A percentile compares a stretch with the other conserved stretches of the same genome.
Conservation (phyloP, 2,113 vertebrate genomes). For the Garra rufa region DNA sequence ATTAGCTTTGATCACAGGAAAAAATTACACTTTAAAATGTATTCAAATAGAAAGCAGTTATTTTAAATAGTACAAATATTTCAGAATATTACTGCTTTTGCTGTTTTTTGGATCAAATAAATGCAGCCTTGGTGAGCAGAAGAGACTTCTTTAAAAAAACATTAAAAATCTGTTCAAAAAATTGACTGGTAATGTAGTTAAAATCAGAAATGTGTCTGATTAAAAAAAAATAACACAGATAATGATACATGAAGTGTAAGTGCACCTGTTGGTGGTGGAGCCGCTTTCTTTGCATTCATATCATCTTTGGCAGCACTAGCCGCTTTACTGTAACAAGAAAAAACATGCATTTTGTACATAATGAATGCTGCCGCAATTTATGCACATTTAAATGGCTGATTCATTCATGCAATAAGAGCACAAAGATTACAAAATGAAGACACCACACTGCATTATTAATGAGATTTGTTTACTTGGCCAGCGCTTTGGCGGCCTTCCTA, state of each 20-base stretch:
- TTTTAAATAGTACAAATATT: too few relatives aligned
- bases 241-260: slow-evolving; percentile 30
- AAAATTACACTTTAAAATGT: too few relatives aligned
- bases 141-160: too few relatives aligned
- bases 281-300: slow-evolving; percentile 83
- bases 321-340: slow-evolving; percentile 73
- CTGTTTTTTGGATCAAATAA: too few relatives aligned
- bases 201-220: neutral
- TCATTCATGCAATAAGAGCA: neutral
- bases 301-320: slow-evolving; percentile 67
- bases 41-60: too few relatives aligned
- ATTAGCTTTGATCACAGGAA: too few relatives aligned
- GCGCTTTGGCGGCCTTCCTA: slow-evolving; percentile 95
- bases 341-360: neutral
- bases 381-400: neutral
- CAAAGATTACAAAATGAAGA: neutral
- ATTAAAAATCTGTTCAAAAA: too few relatives aligned
- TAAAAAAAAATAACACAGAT: neutral
- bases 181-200: neutral
- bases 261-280: slow-evolving; percentile 94
- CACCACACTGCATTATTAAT: neutral
- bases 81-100: too few relatives aligned
- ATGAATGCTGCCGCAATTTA: neutral
- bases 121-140: too few relatives aligned
- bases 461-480: slow-evolving; percentile 85